Conservation (phyloP, 30 jellyfish, hydroid and myxozoan species). For the Catostylus mosaicus region DNA sequence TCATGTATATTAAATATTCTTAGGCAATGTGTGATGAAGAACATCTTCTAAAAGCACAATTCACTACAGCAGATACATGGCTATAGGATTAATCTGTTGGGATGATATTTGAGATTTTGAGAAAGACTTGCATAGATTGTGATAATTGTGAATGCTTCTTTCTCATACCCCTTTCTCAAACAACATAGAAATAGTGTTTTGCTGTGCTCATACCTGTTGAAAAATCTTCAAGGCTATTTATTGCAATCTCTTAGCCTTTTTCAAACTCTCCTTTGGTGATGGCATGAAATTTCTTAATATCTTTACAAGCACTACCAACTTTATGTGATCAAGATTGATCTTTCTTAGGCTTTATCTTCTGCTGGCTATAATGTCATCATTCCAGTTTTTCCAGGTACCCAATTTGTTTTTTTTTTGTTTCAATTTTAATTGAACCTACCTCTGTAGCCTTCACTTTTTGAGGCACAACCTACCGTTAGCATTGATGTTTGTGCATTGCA, state of each 20-base stretch:
- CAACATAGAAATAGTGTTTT: not conserved
- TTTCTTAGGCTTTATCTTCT: conserved; percentile 48
- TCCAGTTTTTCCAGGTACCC: conserved; percentile 67
- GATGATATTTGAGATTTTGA: too few species aligned
- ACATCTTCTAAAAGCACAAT: too few species aligned
- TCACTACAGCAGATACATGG: too few species aligned
- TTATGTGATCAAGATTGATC: not conserved
- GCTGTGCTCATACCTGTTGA: not conserved
- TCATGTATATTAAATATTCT: too few species aligned
- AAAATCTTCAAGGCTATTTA: not conserved
- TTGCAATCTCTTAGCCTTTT: not conserved
- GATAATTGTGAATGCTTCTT: too few species aligned
- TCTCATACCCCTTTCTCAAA: not conserved
- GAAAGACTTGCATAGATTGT: too few species aligned
- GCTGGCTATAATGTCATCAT: conserved; percentile 72
- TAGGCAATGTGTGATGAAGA: too few species aligned
- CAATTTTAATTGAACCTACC: not conserved
- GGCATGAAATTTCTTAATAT: not conserved
- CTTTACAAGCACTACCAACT: not conserved
- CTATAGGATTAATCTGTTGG: too few species aligned
- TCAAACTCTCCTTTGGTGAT: not conserved
- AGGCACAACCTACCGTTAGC: not conserved
- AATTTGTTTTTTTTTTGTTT: not conserved
- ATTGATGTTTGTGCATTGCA: not conserved
- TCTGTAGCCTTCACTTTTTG: not conserved